These are phyloP conservation scores for Neotoxoptera formosana DNA, from an alignment of 1,140 invertebrate genomes.

Conservation along the genomic window DNA sequence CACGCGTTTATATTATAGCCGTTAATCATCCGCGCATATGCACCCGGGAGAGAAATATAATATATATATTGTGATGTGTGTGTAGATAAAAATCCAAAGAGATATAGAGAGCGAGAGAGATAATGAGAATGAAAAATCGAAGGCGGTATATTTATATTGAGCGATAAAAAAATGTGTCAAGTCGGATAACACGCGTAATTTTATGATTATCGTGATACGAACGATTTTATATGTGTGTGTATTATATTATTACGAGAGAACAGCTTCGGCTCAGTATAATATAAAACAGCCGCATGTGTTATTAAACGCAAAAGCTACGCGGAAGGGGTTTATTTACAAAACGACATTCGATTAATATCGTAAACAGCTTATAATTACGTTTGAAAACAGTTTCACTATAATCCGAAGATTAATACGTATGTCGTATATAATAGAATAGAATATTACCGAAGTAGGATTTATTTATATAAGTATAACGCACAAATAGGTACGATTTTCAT, in stretches of 20 bases:
- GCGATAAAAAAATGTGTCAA: constrained; percentile 46
- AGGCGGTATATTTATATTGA: constrained; percentile 45
- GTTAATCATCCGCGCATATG: constrained; percentile 9
- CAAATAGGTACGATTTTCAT: too few species aligned
- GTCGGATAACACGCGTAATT: constrained; percentile 1
- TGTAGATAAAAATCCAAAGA: not conserved
- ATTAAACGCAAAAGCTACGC: not conserved
- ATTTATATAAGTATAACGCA: too few species aligned
- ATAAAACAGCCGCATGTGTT: not conserved
- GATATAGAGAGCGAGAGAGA: not conserved
- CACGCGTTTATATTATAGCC: not conserved
- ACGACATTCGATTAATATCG: not conserved
- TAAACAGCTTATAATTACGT: constrained; percentile 18
- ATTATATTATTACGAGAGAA: not conserved
- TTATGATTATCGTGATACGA: constrained; percentile 42
- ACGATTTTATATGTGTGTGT: not conserved
- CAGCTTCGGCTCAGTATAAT: not conserved
- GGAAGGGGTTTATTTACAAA: not conserved
- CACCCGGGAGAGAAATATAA: not conserved
- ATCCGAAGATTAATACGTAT: not conserved
- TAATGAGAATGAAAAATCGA: not conserved
- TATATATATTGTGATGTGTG: not conserved
- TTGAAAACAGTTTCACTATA: not conserved
- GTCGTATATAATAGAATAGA: too few species aligned
- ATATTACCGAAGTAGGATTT: not conserved